Conservation (phyloP, 2,888 invertebrate species). For the Vandiemenella viatica region DNA sequence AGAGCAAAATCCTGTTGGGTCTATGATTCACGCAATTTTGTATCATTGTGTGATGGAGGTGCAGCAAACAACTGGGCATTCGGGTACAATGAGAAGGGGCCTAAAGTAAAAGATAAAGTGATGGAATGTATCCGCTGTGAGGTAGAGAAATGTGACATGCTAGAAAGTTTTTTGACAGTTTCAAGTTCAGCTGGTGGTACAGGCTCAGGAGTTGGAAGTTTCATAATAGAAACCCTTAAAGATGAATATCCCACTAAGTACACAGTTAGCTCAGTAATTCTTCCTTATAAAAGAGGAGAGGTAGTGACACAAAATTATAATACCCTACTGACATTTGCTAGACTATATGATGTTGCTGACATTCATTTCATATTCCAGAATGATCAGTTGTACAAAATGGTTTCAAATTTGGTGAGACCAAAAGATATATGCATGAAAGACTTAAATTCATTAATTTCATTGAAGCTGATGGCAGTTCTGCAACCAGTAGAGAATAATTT, state of each 20-base stretch:
- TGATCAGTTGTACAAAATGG: slow-evolving; percentile 30
- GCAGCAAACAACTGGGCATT: slow-evolving; percentile 40
- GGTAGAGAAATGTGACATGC: slow-evolving; percentile 29
- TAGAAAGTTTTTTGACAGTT: slow-evolving; percentile 31
- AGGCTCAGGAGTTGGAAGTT: slow-evolving; percentile 37
- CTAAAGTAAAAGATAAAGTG: slow-evolving; percentile 25
- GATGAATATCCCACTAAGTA: slow-evolving; percentile 32
- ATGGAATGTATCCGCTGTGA: slow-evolving; percentile 29
- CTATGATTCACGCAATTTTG: slow-evolving; percentile 29
- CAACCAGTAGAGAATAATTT: slow-evolving; percentile 26
- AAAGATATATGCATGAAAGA: slow-evolving; percentile 26
- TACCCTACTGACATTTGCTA: slow-evolving; percentile 31
- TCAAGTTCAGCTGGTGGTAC: slow-evolving; percentile 37
- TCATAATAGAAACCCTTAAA: slow-evolving; percentile 28
- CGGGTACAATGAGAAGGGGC: slow-evolving; percentile 31
- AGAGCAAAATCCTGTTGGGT: slow-evolving; percentile 20
- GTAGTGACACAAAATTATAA: slow-evolving; percentile 38
- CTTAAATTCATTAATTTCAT: slow-evolving; percentile 32
- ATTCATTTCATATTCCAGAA: slow-evolving; percentile 33
- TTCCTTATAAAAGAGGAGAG: slow-evolving; percentile 35
- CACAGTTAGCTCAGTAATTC: slow-evolving; percentile 28
- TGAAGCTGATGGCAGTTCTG: slow-evolving; percentile 31
- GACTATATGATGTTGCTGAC: slow-evolving; percentile 30
- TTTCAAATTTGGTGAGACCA: slow-evolving; percentile 24
- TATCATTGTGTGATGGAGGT: slow-evolving; percentile 30